A percentile compares a stretch with the other conserved stretches of the same genome.
Conservation (phyloP, 1,140 invertebrate genomes). For the fruit fly (Drosophila melanogaster) region Release_6_plus_ISO1_MT NC_004354.4:20369501-20370000, state of each 20-base stretch:
- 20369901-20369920: conserved; percentile 68
- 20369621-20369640: conserved; percentile 15
- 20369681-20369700: conserved; percentile 39
- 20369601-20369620: conserved; percentile 30
- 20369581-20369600: conserved; percentile 12
- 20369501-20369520: not conserved
- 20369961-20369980: conserved; percentile 31
- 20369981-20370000: not conserved
- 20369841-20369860: conserved; percentile 80
- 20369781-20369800: conserved; percentile 37
- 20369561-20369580: not conserved
- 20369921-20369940: conserved; percentile 11
- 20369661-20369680: conserved; percentile 43
- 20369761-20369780: not conserved
- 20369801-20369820: conserved; percentile 81
- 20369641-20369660: conserved; percentile 46
- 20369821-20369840: conserved; percentile 82
- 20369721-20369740: not conserved
- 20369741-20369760: not conserved
- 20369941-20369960: not conserved
- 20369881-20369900: conserved; percentile 83
- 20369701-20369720: not conserved
- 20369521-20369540: not conserved
- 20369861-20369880: conserved; percentile 83
- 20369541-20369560: not conserved